Percentiles rank a stretch among this genome's conserved stretches.
These are phyloP conservation scores for Hephaestus fuliginosus DNA, from an alignment of 2,797 vertebrate genomes.

Conservation along the genomic window DNA sequence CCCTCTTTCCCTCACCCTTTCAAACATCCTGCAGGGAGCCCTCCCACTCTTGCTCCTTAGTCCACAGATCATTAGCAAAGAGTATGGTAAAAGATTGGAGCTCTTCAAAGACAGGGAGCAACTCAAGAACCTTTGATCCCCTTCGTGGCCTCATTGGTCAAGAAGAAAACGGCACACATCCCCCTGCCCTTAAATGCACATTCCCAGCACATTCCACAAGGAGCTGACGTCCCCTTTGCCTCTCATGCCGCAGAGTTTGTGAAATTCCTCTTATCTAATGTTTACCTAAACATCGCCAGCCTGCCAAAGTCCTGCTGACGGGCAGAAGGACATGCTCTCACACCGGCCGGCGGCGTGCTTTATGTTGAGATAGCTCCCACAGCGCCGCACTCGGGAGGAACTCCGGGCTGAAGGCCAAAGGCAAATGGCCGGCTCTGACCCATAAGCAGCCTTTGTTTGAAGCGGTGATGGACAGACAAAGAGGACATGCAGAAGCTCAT, in stretches of 20 bases:
- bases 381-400: slow-evolving; percentile 21
- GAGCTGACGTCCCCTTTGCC: slow-evolving; percentile 40
- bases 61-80: slow-evolving; percentile 81
- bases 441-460: slow-evolving; percentile 73
- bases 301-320: slow-evolving; percentile 63
- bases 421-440: slow-evolving; percentile 59
- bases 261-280: slow-evolving; percentile 69
- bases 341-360: slow-evolving; percentile 15
- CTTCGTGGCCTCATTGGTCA: slow-evolving; percentile 70
- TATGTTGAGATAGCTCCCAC: slow-evolving; percentile 36
- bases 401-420: slow-evolving; percentile 58
- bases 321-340: slow-evolving; percentile 41
- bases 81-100: slow-evolving; percentile 67
- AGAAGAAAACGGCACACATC: slow-evolving; percentile 62
- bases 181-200: slow-evolving; percentile 24
- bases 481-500: slow-evolving; percentile 65
- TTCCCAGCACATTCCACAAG: slow-evolving; percentile 62
- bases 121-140: slow-evolving; percentile 78
- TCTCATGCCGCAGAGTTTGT: slow-evolving; percentile 14
- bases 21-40: slow-evolving; percentile 68
- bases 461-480: slow-evolving; percentile 80
- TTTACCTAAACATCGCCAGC: slow-evolving; percentile 59
- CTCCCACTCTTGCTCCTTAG: slow-evolving; percentile 65
- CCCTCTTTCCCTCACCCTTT: slow-evolving; percentile 64
- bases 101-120: slow-evolving; percentile 80